Evolutionary conservation across 2,888 invertebrate genomes (phyloP), one percentile per base, ranked within the genome.

Genomic region (Papilio protenor): DNA sequence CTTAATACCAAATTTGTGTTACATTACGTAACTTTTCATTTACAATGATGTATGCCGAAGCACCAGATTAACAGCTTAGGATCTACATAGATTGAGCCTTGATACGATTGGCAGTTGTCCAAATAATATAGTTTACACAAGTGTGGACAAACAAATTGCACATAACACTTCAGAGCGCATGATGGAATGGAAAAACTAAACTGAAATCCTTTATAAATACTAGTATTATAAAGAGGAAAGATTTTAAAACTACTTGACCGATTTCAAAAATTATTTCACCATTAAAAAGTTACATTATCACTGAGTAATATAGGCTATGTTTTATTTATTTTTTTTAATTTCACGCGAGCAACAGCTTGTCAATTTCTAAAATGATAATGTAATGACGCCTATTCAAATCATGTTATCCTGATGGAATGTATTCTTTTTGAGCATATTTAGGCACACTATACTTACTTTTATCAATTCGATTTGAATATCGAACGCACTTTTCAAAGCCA

Each of bases 401-500:
- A n/a, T 2, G 6, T 21, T 16, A 6, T 6, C 10, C 16, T 57
- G 21, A 21, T 10, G 16, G 16, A 16, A 57, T 21, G 10, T 57
- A n/a, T 10, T 47, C 10, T 49, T 49, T 49, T 49, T 33, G 5
- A 5, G 5, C 2, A 33, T 33, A 33, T 33, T 33, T 33, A 16
- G 49, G 49, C 16, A 47, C 47, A 47, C 47, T 47, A 47, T 47
- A 47, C 14, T 47, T 11, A 14, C 16, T 49, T 49, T 49, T 14
- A 4, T 49, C 14, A 16, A 33, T 33, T 33, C 0, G 33, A 5
- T 3, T 33, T 64, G 33, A 33, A 61, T 49, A 71, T 21, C 47
- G 23, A 72, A 45, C 55, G 55, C 78, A 85, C 83, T 84, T 80
- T 81, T 82, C 47, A 33, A 84, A 80, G 89, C 91, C 83, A 52